These are phyloP conservation scores for Papilio glaucus DNA, from an alignment of 1,140 invertebrate genomes.

Conservation along the genomic window DNA sequence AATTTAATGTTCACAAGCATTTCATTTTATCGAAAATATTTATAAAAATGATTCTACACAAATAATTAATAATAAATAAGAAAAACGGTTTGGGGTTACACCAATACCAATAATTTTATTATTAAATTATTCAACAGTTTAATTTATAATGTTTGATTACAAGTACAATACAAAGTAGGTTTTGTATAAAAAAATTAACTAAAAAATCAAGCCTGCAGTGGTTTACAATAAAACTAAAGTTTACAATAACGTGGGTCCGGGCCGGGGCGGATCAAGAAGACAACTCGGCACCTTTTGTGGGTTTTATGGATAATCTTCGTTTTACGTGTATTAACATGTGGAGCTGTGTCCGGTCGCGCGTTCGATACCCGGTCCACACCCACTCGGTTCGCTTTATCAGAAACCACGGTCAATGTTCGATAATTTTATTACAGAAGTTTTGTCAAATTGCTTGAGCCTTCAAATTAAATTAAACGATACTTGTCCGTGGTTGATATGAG, in stretches of 20 bases:
- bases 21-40: not conserved
- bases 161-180: too few relatives aligned
- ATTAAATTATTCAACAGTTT: too few relatives aligned
- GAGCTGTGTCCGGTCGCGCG: slow-evolving; percentile 70
- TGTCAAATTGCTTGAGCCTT: slow-evolving; percentile 79
- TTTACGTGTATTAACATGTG: slow-evolving; percentile 74
- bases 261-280: slow-evolving; percentile 59
- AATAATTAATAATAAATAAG: too few relatives aligned
- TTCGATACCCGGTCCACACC: slow-evolving; percentile 53
- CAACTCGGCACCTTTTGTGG: slow-evolving; percentile 77
- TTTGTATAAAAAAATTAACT: too few relatives aligned
- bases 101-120: too few relatives aligned
- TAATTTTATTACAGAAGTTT: slow-evolving; percentile 83
- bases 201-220: not conserved
- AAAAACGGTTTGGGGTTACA: too few relatives aligned
- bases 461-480: slow-evolving; percentile 80
- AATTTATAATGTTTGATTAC: too few relatives aligned
- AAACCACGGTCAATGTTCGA: slow-evolving; percentile 72
- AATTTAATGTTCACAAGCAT: not conserved
- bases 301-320: slow-evolving; percentile 78
- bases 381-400: slow-evolving; percentile 62
- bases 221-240: slow-evolving; percentile 9
- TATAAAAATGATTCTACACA: too few relatives aligned
- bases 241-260: slow-evolving; percentile 47
- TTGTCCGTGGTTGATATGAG: slow-evolving; percentile 69